Conservation (phyloP, 2,113 vertebrate genomes). For the Nesoenas mayeri region DNA sequence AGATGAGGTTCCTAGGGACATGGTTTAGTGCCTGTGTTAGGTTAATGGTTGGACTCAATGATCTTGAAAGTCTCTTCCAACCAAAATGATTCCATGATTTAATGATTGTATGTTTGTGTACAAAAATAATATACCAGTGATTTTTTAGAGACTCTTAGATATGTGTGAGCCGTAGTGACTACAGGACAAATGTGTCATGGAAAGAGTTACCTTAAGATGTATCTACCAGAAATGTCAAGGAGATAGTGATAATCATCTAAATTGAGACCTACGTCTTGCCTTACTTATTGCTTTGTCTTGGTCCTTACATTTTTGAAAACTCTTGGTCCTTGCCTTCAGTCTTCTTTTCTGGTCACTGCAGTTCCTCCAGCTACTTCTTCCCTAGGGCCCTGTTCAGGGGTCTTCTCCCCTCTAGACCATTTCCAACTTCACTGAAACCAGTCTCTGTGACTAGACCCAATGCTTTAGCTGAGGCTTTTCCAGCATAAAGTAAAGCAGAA, state of each 20-base stretch:
- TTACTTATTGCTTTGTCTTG: background rate
- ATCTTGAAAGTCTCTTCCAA: too few relatives aligned
- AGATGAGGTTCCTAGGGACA: too few relatives aligned
- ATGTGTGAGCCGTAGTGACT: background rate
- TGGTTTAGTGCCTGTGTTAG: too few relatives aligned
- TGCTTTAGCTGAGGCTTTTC: background rate
- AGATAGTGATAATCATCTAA: background rate
- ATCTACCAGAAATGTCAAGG: background rate
- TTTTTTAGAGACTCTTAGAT: background rate
- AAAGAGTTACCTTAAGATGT: background rate
- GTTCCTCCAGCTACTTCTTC: background rate
- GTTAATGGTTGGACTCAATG: too few relatives aligned
- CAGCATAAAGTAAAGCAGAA: background rate
- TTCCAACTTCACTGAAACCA: background rate
- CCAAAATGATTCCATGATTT: too few relatives aligned
- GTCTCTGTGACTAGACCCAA: background rate
- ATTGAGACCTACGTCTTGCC: background rate
- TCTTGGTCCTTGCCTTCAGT: background rate
- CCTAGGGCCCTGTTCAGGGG: background rate
- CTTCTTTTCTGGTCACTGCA: background rate
- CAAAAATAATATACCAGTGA: background rate
- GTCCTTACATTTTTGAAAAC: background rate
- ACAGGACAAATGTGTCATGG: background rate
- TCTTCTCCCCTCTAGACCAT: background rate
- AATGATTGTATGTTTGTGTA: background rate